phyloP scores from a whole-genome alignment of 2,113 vertebrate genomes.

The Thunnus maccoyii region DNA sequence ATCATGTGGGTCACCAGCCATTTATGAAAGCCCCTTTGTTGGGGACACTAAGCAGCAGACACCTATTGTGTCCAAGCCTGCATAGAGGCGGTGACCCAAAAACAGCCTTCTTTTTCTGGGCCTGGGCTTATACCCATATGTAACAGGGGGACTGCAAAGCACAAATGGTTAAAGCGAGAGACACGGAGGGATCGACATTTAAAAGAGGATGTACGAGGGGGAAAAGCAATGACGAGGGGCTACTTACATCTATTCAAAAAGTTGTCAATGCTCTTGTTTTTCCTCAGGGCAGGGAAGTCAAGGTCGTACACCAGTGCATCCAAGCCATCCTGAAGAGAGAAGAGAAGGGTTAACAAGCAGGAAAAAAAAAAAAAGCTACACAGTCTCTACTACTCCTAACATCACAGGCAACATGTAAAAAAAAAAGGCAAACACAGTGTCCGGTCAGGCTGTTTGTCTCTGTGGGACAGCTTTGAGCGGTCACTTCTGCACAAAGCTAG shows the following conservation, averaged over 20 bases:
- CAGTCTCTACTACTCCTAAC: neutral
- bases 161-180: conserved; percentile 48
- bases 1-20: conserved; percentile 80
- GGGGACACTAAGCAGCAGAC: conserved; percentile 78
- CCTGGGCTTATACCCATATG: conserved; percentile 33
- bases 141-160: conserved; percentile 26
- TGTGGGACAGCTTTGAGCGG: neutral
- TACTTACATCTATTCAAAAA: conserved; percentile 99
- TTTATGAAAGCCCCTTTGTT: conserved; percentile 83
- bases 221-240: conserved; percentile 15
- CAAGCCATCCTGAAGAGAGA: conserved; percentile 91
- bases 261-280: conserved; percentile 99
- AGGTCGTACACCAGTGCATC: conserved; percentile 99
- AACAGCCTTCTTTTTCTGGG: conserved; percentile 63
- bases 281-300: conserved; percentile 98
- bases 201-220: neutral
- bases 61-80: conserved; percentile 77
- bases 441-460: neutral
- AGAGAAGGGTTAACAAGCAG: conserved; percentile 47
- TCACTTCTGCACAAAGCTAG: neutral
- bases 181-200: neutral
- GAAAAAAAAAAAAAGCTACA: conserved; percentile 12
- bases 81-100: conserved; percentile 77
- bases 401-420: conserved; percentile 14
- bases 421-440: neutral